phyloP scores from a whole-genome alignment of 2,113 vertebrate species.

The Limanda limanda region DNA sequence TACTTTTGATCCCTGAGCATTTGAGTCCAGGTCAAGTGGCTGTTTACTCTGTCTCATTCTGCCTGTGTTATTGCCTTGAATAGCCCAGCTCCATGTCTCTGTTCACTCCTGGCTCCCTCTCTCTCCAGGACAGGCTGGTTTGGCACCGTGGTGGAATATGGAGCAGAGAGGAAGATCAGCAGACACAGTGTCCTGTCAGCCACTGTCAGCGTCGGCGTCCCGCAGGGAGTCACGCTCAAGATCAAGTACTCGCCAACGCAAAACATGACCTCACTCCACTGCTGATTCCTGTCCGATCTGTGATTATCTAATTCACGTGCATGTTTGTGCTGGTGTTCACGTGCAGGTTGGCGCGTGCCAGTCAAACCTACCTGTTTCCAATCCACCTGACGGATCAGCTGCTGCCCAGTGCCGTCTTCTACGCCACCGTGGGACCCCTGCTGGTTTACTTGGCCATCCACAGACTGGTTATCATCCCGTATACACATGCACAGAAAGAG shows the following conservation, averaged over 20 bases:
- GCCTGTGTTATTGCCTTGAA: neutral
- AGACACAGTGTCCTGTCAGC: slow-evolving; percentile 94
- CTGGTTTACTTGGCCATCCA: slow-evolving; percentile 91
- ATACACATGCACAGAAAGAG: slow-evolving; percentile 91
- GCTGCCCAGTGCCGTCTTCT: slow-evolving; percentile 95
- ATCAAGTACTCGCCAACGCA: slow-evolving; percentile 87
- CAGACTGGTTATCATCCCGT: slow-evolving; percentile 92
- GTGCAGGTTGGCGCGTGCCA: slow-evolving; percentile 91
- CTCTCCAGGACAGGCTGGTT: slow-evolving; percentile 93
- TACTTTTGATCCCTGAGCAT: neutral
- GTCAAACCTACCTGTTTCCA: slow-evolving; percentile 97
- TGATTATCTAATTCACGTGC: slow-evolving; percentile 2
- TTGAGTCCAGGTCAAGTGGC: neutral
- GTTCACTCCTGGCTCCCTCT: neutral
- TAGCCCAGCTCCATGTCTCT: slow-evolving; percentile 6
- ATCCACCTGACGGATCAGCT: slow-evolving; percentile 96
- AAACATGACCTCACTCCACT: slow-evolving; percentile 24
- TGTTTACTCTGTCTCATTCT: neutral
- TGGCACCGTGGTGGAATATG: slow-evolving; percentile 95
- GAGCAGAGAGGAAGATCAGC: slow-evolving; percentile 96
- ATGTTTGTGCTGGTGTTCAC: slow-evolving; percentile 6
- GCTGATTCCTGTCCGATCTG: neutral
- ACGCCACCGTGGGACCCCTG: slow-evolving; percentile 92
- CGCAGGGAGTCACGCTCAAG: slow-evolving; percentile 97
- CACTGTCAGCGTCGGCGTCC: slow-evolving; percentile 93